A percentile compares a stretch with the other conserved stretches of the same genome.
phyloP scores from a whole-genome alignment of 2,888 invertebrate genomes.

The Yponomeuta evonymella region DNA sequence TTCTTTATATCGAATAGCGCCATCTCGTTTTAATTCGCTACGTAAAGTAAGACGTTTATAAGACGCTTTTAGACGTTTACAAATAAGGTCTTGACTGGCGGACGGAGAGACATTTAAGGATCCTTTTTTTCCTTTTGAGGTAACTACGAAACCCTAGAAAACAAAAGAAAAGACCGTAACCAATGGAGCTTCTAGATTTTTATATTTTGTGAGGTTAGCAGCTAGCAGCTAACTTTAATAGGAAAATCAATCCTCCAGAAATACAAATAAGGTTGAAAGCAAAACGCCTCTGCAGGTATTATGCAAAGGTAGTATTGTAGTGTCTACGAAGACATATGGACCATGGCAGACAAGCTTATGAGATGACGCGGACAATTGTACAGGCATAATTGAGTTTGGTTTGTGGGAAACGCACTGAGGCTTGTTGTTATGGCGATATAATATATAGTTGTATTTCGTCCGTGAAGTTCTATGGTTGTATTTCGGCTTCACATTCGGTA shows the following conservation, averaged over 20 bases:
- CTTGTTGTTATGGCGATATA: background rate
- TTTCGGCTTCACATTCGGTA: too few relatives aligned
- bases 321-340: constrained; percentile 11
- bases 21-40: too few relatives aligned
- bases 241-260: background rate
- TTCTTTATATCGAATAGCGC: background rate
- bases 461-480: too few relatives aligned
- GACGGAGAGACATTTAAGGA: too few relatives aligned
- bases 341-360: background rate
- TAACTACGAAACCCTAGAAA: background rate
- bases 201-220: background rate
- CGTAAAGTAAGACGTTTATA: background rate
- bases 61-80: too few relatives aligned
- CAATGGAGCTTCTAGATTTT: background rate
- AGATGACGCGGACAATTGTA: background rate
- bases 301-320: constrained; percentile 9
- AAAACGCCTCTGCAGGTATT: background rate
- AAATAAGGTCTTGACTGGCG: too few relatives aligned
- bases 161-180: background rate
- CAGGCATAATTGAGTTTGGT: background rate
- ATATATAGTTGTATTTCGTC: too few relatives aligned
- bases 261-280: background rate
- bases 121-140: too few relatives aligned
- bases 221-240: background rate
- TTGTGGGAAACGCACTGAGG: background rate